A percentile compares a stretch with the other conserved stretches of the same genome.
phyloP scores from a whole-genome alignment of 2,888 invertebrate species.

The Malachius bipustulatus region DNA sequence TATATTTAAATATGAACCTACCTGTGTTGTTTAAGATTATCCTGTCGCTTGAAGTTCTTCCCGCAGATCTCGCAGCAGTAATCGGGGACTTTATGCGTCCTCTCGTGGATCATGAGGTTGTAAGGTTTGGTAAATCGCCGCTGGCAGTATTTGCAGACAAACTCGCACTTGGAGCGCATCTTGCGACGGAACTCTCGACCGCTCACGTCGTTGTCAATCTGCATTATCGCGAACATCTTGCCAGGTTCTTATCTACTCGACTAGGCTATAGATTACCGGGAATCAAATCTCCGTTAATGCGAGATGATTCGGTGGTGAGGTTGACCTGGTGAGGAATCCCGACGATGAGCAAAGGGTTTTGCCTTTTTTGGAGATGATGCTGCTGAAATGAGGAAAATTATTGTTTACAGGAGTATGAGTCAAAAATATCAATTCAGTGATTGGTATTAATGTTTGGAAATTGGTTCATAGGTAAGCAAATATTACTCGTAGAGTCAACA shows the following conservation, averaged over 20 bases:
- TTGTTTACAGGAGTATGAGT: too few species aligned
- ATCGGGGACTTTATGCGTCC: slow-evolving; percentile 93
- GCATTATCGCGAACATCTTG: slow-evolving; percentile 84
- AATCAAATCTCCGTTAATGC: too few species aligned
- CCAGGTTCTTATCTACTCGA: slow-evolving; percentile 22
- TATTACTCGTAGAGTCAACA: too few species aligned
- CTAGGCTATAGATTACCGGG: too few species aligned
- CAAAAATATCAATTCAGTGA: too few species aligned
- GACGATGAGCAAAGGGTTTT: too few species aligned
- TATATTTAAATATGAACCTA: slow-evolving; percentile 42
- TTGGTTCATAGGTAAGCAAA: too few species aligned
- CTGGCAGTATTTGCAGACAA: slow-evolving; percentile 96
- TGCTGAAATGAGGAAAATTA: too few species aligned
- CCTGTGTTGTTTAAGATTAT: slow-evolving; percentile 92
- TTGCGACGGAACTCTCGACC: slow-evolving; percentile 76
- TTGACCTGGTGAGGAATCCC: too few species aligned
- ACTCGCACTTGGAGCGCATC: slow-evolving; percentile 91
- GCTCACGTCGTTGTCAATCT: slow-evolving; percentile 78
- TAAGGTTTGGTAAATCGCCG: slow-evolving; percentile 97
- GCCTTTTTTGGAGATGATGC: too few species aligned
- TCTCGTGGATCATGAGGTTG: slow-evolving; percentile 96
- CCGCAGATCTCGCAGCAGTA: slow-evolving; percentile 97
- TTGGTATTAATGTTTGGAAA: too few species aligned
- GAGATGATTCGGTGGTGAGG: too few species aligned
- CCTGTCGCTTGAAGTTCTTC: slow-evolving; percentile 95